Percentiles rank a stretch among this genome's conserved stretches.
Conservation (phyloP, 2,888 invertebrate genomes). For the Mactromeris polynyma region DNA sequence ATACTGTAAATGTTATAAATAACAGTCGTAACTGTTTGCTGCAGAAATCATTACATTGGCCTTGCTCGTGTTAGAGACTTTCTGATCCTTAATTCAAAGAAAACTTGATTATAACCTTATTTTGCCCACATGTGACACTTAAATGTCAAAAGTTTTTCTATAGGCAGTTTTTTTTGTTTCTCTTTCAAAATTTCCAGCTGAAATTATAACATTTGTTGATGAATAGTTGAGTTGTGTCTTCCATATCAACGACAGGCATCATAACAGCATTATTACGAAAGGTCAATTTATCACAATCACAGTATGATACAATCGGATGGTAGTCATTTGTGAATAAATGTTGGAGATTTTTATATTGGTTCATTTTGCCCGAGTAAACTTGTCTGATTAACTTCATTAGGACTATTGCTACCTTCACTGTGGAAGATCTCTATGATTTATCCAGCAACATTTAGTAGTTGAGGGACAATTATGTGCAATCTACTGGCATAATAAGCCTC, state of each 20-base stretch:
- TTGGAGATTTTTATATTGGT: not conserved
- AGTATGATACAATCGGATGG: not conserved
- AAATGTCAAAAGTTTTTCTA: not conserved
- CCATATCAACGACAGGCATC: no score
- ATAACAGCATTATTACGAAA: not conserved
- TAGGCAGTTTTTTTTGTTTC: not conserved
- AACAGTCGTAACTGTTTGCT: not conserved
- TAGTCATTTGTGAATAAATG: not conserved
- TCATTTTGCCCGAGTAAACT: not conserved
- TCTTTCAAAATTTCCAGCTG: no score
- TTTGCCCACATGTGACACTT: not conserved
- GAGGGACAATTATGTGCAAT: slow-evolving; percentile 6
- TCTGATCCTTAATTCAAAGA: not conserved
- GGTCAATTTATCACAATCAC: not conserved
- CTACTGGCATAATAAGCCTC: slow-evolving; percentile 3
- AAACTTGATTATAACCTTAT: no score
- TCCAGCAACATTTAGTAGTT: not conserved
- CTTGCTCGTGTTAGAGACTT: not conserved
- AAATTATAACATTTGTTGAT: no score
- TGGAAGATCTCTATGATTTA: not conserved
- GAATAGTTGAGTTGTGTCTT: no score
- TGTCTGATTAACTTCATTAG: slow-evolving; percentile 23
- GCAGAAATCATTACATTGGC: not conserved
- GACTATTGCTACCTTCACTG: not conserved
- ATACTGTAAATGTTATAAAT: not conserved